Evolutionary conservation across 2,797 vertebrate genomes (phyloP).

Genomic region (Crenuchus spilurus): DNA sequence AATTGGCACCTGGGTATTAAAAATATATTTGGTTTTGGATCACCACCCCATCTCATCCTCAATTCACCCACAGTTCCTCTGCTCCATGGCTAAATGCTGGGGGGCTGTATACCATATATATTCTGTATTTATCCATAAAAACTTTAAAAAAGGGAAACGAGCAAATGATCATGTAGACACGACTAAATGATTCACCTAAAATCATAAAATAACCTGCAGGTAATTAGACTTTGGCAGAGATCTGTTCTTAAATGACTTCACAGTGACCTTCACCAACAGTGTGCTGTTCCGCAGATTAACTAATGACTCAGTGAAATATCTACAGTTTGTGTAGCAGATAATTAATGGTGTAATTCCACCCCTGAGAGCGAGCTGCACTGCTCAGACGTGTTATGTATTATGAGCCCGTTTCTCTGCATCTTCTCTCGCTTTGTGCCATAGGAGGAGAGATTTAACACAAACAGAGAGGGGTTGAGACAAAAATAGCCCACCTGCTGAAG

Average conservation of each 20-base stretch:
- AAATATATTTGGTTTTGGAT: no score
- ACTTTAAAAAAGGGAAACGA: no score
- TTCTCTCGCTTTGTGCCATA: background rate
- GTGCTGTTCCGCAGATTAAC: background rate
- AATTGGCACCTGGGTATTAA: no score
- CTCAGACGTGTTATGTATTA: background rate
- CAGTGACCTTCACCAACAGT: constrained; percentile 21
- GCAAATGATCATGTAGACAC: background rate
- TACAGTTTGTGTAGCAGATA: background rate
- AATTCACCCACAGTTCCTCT: no score
- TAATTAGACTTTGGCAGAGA: background rate
- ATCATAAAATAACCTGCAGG: background rate
- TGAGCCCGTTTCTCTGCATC: background rate
- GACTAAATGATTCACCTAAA: background rate
- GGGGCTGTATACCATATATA: no score
- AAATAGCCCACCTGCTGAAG: constrained; percentile 40
- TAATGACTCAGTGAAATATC: constrained; percentile 28
- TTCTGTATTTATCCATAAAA: no score
- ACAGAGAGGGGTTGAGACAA: constrained; percentile 1
- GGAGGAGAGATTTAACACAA: background rate
- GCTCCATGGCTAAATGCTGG: no score
- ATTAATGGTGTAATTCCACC: constrained; percentile 27
- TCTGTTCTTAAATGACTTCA: constrained; percentile 13
- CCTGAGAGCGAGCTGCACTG: background rate
- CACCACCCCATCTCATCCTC: no score